Conservation (phyloP, 2,113 vertebrate species). For the Zosterops lateralis region DNA sequence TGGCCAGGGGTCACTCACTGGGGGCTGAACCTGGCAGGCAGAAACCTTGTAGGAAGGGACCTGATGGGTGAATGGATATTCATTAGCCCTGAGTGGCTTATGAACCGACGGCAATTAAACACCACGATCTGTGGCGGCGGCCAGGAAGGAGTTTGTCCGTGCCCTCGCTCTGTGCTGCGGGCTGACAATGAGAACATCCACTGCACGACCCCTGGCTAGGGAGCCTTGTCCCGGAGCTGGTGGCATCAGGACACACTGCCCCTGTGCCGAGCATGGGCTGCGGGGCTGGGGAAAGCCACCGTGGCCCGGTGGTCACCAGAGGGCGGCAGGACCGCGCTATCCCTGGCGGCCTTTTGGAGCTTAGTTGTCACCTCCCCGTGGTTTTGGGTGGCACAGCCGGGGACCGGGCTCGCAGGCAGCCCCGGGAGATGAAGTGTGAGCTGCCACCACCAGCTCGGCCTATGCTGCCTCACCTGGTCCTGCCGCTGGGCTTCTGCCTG, state of each 20-base stretch:
- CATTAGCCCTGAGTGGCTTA: background rate
- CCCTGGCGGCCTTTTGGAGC: background rate
- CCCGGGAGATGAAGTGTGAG: background rate
- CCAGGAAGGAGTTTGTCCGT: accelerated
- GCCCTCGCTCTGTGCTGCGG: no score
- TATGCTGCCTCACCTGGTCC: background rate
- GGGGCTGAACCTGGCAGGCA: accelerated
- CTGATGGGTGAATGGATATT: no score
- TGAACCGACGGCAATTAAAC: background rate
- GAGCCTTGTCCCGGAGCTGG: background rate
- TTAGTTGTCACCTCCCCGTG: accelerated
- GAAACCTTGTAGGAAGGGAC: background rate
- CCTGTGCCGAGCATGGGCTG: background rate
- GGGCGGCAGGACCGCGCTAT: background rate
- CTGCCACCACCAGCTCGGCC: background rate
- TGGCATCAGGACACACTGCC: background rate
- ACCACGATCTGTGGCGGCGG: accelerated
- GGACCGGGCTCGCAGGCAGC: background rate
- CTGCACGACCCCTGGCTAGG: background rate
- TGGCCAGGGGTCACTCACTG: accelerated
- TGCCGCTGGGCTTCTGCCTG: accelerated
- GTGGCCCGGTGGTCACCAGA: background rate
- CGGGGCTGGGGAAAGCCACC: background rate
- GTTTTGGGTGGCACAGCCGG: accelerated
- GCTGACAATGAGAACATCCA: background rate